Evolutionary conservation across 2,113 vertebrate species (phyloP), one percentile per base, ranked within the genome.

Genomic region (Dermatemys mawii): DNA sequence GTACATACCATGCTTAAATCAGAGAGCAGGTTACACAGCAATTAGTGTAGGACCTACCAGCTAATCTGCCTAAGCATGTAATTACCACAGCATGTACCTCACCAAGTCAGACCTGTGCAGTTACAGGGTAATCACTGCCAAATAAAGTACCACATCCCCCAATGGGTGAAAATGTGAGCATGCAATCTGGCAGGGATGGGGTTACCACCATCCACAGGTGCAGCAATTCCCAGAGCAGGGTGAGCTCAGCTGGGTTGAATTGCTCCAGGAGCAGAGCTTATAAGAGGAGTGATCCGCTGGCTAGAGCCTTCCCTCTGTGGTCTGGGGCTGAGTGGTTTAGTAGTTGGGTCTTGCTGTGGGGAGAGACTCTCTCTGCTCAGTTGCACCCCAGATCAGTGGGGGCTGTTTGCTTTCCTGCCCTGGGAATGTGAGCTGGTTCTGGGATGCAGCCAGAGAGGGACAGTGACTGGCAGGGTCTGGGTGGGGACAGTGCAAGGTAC

Each of bases 261-360:
- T 21, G 35, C 63, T 38, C 19, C 17, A 10, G n/a, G n/a, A 22
- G 63, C 63, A 7, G 57, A 67, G 82, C 3, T 48, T 67, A 50
- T 26, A 38, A 35, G 16, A 84, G 22, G 48, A 7, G 48, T 32
- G 57, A 26, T 11, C 46, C 8, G 12, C 38, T 12, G 32, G 5
- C 14, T 17, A 10, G n/a, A 1, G 8, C 7, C 10, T n/a, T n/a
- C 32, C 5, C 13, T n/a, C 32, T 12, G 13, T 22, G 3, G 24
- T 76, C 6, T 27, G 22, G 73, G 24, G 24, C 41, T 76, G 73
- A 46, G 41, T 6, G 44, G 70, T 27, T 41, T 22, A 2, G 24
- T 13, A 26, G 6, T 70, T 11, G 38, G n/a, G 63, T 2, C 63
- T 38, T 17, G 19, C n/a, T 41, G 6, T 10, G 5, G 24, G 26